Evolutionary conservation across 2,888 invertebrate species (phyloP).

Genomic region (Drosophila phalerata): DNA sequence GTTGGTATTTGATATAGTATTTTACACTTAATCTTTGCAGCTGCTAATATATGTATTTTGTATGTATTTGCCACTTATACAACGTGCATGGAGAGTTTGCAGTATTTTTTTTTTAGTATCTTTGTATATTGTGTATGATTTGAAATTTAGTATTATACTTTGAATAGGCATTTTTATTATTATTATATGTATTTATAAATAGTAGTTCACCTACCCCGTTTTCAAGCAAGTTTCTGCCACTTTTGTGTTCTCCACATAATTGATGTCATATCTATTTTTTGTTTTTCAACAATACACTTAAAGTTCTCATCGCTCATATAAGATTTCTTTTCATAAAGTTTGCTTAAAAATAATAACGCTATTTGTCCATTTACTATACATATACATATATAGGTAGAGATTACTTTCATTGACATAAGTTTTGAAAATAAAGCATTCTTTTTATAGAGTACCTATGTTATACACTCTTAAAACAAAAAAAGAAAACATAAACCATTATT

Average conservation of each 20-base stretch:
- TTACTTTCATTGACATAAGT: slow-evolving; percentile 67
- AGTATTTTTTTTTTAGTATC: slow-evolving; percentile 30
- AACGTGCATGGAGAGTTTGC: slow-evolving; percentile 48
- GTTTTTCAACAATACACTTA: slow-evolving; percentile 28
- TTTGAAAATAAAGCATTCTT: slow-evolving; percentile 53
- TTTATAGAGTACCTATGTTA: slow-evolving; percentile 18
- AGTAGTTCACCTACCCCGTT: slow-evolving; percentile 32
- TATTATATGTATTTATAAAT: slow-evolving; percentile 20
- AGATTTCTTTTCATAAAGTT: slow-evolving; percentile 24
- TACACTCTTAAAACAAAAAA: slow-evolving; percentile 12
- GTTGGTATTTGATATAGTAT: slow-evolving; percentile 30
- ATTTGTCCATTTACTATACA: slow-evolving; percentile 32
- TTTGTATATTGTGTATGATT: slow-evolving; percentile 17
- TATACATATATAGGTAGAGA: slow-evolving; percentile 34
- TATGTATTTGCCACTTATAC: slow-evolving; percentile 47
- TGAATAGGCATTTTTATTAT: slow-evolving; percentile 12
- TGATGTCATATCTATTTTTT: slow-evolving; percentile 25
- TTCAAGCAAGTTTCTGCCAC: slow-evolving; percentile 34
- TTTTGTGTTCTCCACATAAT: slow-evolving; percentile 24
- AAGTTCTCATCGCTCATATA: slow-evolving; percentile 1
- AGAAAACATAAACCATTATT: slow-evolving; percentile 15
- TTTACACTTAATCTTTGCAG: slow-evolving; percentile 49
- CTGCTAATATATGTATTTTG: slow-evolving; percentile 38
- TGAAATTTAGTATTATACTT: slow-evolving; percentile 16
- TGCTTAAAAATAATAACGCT: slow-evolving; percentile 56